Evolutionary conservation across 2,113 vertebrate species (phyloP), one percentile per base, ranked within the genome.

Genomic region (Collichthys lucidus): DNA sequence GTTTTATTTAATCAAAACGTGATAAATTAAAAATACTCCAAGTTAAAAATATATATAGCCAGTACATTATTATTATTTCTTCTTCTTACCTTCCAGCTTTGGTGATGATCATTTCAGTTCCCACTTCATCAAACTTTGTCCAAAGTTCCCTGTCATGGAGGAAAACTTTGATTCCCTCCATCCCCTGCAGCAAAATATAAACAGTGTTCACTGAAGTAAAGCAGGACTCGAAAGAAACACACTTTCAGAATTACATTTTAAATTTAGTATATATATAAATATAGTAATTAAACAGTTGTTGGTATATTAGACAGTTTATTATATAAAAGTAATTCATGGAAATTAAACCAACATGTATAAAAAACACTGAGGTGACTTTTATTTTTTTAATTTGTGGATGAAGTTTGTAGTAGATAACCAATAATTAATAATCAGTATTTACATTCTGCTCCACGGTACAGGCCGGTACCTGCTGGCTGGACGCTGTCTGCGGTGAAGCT

Each of bases 31-130:
- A 61, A 55, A 19, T 6, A 24, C 1, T 2, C 4, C 52, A 50
- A 61, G 17, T 53, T 4, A 9, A 24, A 50, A 17, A 22, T 4
- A 17, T 59, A 9, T 19, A 22, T 17, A 19, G 11, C 11, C 5
- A 46, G 49, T 4, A 49, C 8, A 26, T 11, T 5, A 5, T 17
- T 9, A 24, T 71, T 9, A 24, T 71, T 19, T 60, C 20, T 73
- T 95, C 90, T 22, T 29, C 63, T 19, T 90, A 99, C 98, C 98
- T 95, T 88, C 98, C 98, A 29, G 98, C 98, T 80, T 99, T 99
- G 3, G 98, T 99, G 84, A 99, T 99, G 85, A 99, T 99, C 98
- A 96, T 96, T 89, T 99, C 98, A 0, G 98, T 99, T 69, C 97
- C 97, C 82, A 99, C 98, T 78, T 98, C 97, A 77, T 99, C 97